phyloP scores from a whole-genome alignment of 2,888 invertebrate genomes.

The Eilema griseolum region DNA sequence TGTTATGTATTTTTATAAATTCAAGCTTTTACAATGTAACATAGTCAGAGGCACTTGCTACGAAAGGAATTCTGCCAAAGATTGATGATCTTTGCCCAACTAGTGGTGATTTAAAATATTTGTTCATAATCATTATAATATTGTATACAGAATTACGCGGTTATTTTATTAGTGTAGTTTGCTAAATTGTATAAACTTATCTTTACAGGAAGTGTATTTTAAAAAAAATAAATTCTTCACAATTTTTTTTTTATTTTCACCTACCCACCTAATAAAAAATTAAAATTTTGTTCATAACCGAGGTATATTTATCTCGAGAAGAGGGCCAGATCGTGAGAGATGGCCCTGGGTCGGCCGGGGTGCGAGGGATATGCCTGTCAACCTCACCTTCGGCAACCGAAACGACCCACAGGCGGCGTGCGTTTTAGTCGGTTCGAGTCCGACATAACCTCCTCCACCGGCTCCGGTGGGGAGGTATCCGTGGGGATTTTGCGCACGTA shows the following conservation, averaged over 20 bases:
- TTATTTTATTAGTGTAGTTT: slow-evolving; percentile 56
- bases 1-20: slow-evolving; percentile 35
- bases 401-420: no score
- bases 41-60: slow-evolving; percentile 35
- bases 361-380: no score
- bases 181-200: slow-evolving; percentile 56
- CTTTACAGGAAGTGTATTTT: slow-evolving; percentile 72
- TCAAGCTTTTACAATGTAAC: slow-evolving; percentile 25
- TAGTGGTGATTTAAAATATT: slow-evolving; percentile 44
- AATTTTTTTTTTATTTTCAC: background rate
- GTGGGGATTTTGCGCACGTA: no score
- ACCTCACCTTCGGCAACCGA: no score
- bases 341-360: no score
- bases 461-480: no score
- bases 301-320: no score
- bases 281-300: no score
- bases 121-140: slow-evolving; percentile 39
- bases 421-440: no score
- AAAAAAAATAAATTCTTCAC: slow-evolving; percentile 54
- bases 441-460: no score
- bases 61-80: slow-evolving; percentile 57
- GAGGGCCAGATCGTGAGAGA: no score
- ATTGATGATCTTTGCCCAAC: slow-evolving; percentile 56
- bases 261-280: background rate
- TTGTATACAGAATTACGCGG: slow-evolving; percentile 43